Evolutionary conservation across 1,140 invertebrate species (phyloP), one percentile per base, ranked within the genome.

Genomic region (Patella vulgata): DNA sequence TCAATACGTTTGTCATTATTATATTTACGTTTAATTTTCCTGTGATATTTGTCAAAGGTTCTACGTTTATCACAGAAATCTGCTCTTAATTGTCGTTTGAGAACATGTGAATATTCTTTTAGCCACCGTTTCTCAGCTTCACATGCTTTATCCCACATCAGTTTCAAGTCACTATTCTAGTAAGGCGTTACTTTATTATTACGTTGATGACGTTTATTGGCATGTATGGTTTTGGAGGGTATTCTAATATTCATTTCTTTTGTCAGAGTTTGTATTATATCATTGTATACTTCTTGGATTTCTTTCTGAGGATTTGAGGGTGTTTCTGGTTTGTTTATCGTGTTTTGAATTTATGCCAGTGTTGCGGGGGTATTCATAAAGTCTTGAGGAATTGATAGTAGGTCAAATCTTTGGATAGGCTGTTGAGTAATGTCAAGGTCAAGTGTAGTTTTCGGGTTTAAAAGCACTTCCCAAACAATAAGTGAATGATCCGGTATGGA

Each of bases 211-310:
- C n/a, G n/a, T n/a, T n/a, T n/a, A n/a, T n/a, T n/a, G n/a, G n/a
- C n/a, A n/a, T n/a, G n/a, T n/a, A n/a, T n/a, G n/a, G n/a, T n/a
- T n/a, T n/a, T n/a, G n/a, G n/a, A n/a, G n/a, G n/a, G n/a, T n/a
- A n/a, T n/a, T n/a, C n/a, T n/a, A n/a, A n/a, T n/a, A n/a, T n/a
- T n/a, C n/a, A n/a, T 51, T 4, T 9, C 6, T n/a, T 33, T 36
- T 14, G 54, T 52, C 4, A 53, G 5, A 14, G 25, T 19, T 25
- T 27, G 12, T n/a, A 53, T 36, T n/a, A n/a, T n/a, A n/a, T 61
- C 51, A 17, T 54, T 43, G 47, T 55, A 61, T 2, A 28, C 42
- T 17, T 9, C 25, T 17, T 60, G 30, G 12, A 53, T 54, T 11
- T 39, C n/a, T 9, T 47, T 36, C 3, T 54, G 27, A 8, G 12